phyloP scores from a whole-genome alignment of 2,888 invertebrate species.

The Drosophila testacea region DNA sequence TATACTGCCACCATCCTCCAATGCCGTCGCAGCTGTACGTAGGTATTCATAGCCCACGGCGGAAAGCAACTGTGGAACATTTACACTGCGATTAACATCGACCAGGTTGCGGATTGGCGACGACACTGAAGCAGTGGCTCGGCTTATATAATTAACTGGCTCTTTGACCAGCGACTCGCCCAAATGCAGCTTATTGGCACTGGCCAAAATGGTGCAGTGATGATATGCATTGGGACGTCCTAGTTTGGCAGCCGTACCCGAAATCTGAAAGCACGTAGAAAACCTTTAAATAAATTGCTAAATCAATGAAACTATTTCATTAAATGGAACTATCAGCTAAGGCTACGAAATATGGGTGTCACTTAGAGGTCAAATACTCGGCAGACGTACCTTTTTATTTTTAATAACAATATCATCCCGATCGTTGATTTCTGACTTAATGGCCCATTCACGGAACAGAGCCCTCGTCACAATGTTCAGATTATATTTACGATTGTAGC shows the following conservation, averaged over 20 bases:
- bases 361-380: constrained; percentile 17
- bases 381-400: constrained; percentile 86
- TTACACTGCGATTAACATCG: constrained; percentile 90
- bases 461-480: constrained; percentile 94
- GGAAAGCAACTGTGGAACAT: constrained; percentile 90
- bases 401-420: constrained; percentile 95
- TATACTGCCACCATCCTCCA: constrained; percentile 90
- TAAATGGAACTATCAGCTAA: background rate
- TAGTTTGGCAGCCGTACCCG: constrained; percentile 97
- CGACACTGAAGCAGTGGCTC: constrained; percentile 93
- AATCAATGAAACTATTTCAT: background rate
- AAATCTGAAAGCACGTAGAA: constrained; percentile 88
- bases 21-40: constrained; percentile 88
- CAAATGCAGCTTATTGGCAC: constrained; percentile 92
- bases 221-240: constrained; percentile 97
- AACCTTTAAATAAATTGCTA: background rate
- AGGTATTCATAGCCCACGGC: constrained; percentile 94
- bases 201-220: constrained; percentile 97
- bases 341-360: constrained; percentile 9
- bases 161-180: constrained; percentile 90
- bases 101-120: constrained; percentile 93
- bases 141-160: constrained; percentile 92
- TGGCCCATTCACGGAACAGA: constrained; percentile 92
- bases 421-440: constrained; percentile 91
- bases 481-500: constrained; percentile 95